Base-by-base conservation (phyloP, 2,797 vertebrate species). In the Enteromius trimaculatus region DNA sequence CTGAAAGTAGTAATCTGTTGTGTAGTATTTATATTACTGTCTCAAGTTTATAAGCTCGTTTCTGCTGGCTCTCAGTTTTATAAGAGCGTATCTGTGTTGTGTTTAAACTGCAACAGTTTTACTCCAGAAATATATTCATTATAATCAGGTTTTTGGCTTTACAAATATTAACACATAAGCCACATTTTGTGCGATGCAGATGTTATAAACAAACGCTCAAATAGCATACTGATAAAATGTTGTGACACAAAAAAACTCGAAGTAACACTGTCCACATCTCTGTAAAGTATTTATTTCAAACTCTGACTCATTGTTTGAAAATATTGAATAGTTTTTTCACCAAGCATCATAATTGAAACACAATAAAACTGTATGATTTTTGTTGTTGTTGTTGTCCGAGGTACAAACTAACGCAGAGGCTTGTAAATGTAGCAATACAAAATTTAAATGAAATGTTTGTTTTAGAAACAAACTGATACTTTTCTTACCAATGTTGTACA, bases 1-100 rank as follows among this genome's bases (percentile, higher is more conserved):
- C 60, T 77, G n/a, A 77, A 49, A 49, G 60, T 44, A 19, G 14
- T 60, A 39, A 62, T 75, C 31, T 39, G 47, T 55, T 44, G 23
- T 53, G 6, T 47, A 34, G 29, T 44, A 31, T 77, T 58, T 47
- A 29, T 47, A 31, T 8, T n/a, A 34, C 11, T 49, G 60, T 44
- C 1, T 11, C 21, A 29, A 29, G 2, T 51, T 51, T 23, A 31
- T 21, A 51, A 21, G 39, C 3, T 6, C 1, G 16, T 55, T 37
- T 75, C 11, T 55, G 0, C 34, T 37, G 19, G 19, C 49, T 21
- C 65, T 68, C 19, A n/a, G 47, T 37, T 55, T 34, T 34, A 53
- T 9, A 0, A n/a, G 26, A 51, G 16, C 2, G 0, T n/a, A 39
- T 42, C 37, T 23, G 66, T 42, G 11, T 42, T 69, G 17, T 64